These are phyloP conservation scores for Phymatocera aterrima DNA, from an alignment of 2,888 invertebrate genomes.

Conservation along the genomic window DNA sequence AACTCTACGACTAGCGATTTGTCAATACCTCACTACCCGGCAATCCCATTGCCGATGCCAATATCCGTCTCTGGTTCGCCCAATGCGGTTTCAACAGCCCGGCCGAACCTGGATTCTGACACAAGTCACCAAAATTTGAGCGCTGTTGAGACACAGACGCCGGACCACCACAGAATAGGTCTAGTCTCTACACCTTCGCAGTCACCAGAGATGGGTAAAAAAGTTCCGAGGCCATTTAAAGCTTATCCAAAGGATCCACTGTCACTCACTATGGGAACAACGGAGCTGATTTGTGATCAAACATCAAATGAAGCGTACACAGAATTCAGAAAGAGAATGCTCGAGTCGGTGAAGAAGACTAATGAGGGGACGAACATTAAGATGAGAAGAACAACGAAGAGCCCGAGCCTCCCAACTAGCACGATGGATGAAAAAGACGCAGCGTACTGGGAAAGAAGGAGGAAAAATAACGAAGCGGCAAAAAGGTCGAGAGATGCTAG, in stretches of 20 bases:
- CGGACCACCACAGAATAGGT: constrained; percentile 45
- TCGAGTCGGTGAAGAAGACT: constrained; percentile 81
- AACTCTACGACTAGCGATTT: constrained; percentile 33
- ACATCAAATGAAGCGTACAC: constrained; percentile 82
- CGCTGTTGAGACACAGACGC: constrained; percentile 47
- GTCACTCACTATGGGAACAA: constrained; percentile 76
- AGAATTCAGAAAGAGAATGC: constrained; percentile 82
- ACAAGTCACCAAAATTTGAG: background rate
- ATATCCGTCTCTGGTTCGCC: background rate
- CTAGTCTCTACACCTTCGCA: background rate
- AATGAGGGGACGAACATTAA: constrained; percentile 83
- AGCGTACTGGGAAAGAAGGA: constrained; percentile 90
- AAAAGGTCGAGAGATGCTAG: constrained; percentile 95
- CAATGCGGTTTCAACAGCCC: background rate
- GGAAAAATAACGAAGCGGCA: constrained; percentile 96
- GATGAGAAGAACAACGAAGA: constrained; percentile 77
- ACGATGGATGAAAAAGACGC: constrained; percentile 80
- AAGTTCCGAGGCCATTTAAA: constrained; percentile 80
- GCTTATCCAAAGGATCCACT: constrained; percentile 85
- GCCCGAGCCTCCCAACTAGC: constrained; percentile 58
- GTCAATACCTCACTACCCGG: constrained; percentile 8
- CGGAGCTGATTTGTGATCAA: constrained; percentile 77
- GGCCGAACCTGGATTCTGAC: background rate
- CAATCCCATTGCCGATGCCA: background rate
- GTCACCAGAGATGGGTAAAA: constrained; percentile 68